Evolutionary conservation across 2,797 vertebrate species (phyloP).

Genomic region (Amazonetta brasiliensis): DNA sequence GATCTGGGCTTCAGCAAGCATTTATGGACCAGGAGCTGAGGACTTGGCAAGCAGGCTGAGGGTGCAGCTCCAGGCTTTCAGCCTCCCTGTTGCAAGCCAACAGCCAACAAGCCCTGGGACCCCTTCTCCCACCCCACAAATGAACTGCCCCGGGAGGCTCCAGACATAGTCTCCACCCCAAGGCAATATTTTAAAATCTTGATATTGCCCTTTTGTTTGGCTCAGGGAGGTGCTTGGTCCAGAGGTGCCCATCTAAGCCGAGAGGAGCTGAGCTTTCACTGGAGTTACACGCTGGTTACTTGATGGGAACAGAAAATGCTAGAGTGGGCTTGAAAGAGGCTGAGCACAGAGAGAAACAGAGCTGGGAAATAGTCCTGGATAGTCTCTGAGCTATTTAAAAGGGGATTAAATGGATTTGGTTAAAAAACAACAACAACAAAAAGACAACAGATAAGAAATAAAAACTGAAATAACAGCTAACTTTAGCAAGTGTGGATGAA

Average conservation of each 20-base stretch:
- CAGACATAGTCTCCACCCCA: not conserved
- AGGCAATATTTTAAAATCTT: not conserved
- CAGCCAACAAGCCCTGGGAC: not conserved
- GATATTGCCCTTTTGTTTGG: not conserved
- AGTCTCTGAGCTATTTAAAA: constrained; percentile 65
- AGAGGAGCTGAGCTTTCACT: not conserved
- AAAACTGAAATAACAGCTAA: not conserved
- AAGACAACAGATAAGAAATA: constrained; percentile 6
- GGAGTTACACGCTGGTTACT: not conserved
- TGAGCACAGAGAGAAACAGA: constrained; percentile 54
- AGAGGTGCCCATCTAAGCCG: not conserved
- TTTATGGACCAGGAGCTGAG: not conserved
- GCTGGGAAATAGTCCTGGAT: constrained; percentile 49
- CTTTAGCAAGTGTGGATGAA: not conserved
- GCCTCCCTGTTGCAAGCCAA: not conserved
- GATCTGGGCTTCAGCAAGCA: not conserved
- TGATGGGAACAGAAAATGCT: constrained; percentile 38
- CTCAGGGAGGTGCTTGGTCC: not conserved
- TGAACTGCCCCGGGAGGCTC: not conserved
- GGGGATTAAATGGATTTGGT: constrained; percentile 65
- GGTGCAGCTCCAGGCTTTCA: not conserved
- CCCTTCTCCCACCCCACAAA: not conserved
- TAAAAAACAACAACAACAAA: constrained; percentile 58
- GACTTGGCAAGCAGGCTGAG: not conserved
- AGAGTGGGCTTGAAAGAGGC: constrained; percentile 54